These are phyloP conservation scores for Polyploca ridens DNA, from an alignment of 2,888 invertebrate genomes.

Conservation along the genomic window DNA sequence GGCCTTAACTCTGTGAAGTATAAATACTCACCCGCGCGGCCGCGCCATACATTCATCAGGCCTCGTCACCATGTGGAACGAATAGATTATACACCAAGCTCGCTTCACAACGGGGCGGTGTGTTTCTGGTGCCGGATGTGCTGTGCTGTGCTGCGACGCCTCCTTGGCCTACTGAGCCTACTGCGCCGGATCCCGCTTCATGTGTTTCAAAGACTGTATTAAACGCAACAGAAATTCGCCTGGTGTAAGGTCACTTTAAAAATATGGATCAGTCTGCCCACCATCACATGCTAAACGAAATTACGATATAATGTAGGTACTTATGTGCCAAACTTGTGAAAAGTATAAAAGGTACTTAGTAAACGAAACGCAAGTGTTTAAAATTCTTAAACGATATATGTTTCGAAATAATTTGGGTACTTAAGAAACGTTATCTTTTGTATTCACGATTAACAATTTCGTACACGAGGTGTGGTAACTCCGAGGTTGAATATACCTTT, in stretches of 20 bases:
- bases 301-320: background rate
- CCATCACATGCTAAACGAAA: background rate
- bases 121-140: too few relatives aligned
- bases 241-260: too few relatives aligned
- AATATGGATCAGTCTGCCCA: too few relatives aligned
- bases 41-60: background rate
- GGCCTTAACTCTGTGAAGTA: too few relatives aligned
- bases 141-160: background rate
- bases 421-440: conserved; percentile 2
- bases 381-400: background rate
- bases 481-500: background rate
- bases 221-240: too few relatives aligned
- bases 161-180: conserved; percentile 4
- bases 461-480: background rate
- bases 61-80: background rate
- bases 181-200: conserved; percentile 5
- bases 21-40: background rate
- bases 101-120: background rate
- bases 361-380: background rate
- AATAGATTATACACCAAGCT: background rate
- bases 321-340: too few relatives aligned
- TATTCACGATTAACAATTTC: background rate
- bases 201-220: too few relatives aligned
- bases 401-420: background rate
- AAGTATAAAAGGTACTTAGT: background rate